These are phyloP conservation scores for Leucania comma DNA, from an alignment of 2,888 invertebrate species.

Conservation along the genomic window DNA sequence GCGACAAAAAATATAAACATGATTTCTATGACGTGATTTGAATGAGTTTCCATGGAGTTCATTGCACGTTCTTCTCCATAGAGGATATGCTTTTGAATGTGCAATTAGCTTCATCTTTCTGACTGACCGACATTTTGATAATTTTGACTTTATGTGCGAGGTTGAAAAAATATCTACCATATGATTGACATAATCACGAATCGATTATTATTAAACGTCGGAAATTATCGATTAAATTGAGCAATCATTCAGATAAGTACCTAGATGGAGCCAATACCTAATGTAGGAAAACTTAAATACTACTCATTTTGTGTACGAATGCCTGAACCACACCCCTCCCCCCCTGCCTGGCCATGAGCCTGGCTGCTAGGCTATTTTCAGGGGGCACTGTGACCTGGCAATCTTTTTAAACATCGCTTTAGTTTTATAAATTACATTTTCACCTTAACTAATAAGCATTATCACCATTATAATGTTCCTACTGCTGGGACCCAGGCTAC, in stretches of 20 bases:
- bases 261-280: not conserved
- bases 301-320: not conserved
- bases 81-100: too few species aligned
- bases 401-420: not conserved
- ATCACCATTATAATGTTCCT: too few species aligned
- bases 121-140: too few species aligned
- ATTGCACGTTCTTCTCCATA: too few species aligned
- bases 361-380: not conserved
- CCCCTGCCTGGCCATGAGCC: too few species aligned
- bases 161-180: constrained; percentile 2
- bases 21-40: too few species aligned
- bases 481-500: too few species aligned
- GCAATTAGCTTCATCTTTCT: too few species aligned
- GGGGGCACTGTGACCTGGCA: not conserved
- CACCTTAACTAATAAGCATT: not conserved
- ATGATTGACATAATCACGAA: constrained; percentile 23
- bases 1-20: too few species aligned
- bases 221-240: constrained; percentile 28
- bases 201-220: constrained; percentile 34
- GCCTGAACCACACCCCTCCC: too few species aligned
- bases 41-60: too few species aligned
- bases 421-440: not conserved
- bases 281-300: not conserved
- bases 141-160: too few species aligned
- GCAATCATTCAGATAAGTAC: constrained; percentile 12